phyloP scores from a whole-genome alignment of 2,113 vertebrate genomes.

The Phaethornis superciliosus region DNA sequence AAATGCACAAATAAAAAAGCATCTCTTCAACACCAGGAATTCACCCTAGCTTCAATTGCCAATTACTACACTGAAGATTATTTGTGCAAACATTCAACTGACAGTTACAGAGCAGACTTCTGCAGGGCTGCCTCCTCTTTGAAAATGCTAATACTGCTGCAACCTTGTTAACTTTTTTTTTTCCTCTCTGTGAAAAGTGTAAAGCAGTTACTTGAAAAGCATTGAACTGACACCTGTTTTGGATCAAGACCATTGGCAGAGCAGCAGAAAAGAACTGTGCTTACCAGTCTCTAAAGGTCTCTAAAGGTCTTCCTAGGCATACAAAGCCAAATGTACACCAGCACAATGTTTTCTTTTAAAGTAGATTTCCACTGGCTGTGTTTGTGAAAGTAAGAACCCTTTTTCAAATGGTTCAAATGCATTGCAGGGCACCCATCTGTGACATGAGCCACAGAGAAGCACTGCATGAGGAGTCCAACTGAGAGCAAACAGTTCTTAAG shows the following conservation, averaged over 20 bases:
- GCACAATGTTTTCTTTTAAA: background rate
- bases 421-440: background rate
- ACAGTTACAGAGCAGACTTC: background rate
- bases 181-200: slow-evolving; percentile 28
- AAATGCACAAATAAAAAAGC: background rate
- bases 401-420: background rate
- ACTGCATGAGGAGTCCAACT: background rate
- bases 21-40: background rate
- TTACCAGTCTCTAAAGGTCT: background rate
- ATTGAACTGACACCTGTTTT: background rate
- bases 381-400: background rate
- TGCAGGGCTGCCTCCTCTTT: background rate
- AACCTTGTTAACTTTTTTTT: background rate
- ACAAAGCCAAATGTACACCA: background rate
- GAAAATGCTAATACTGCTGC: slow-evolving; percentile 27
- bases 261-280: background rate
- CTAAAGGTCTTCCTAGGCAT: background rate
- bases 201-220: slow-evolving; percentile 13
- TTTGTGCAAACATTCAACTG: background rate
- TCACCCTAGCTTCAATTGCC: background rate
- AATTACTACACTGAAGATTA: background rate
- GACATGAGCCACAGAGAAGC: background rate
- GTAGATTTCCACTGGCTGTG: background rate
- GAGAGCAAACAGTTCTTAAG: background rate
- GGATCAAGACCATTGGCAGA: background rate